These are phyloP conservation scores for Ophioderma brevispina DNA, from an alignment of 35 echinoderm and acorn worm genomes.

Conservation along the genomic window DNA sequence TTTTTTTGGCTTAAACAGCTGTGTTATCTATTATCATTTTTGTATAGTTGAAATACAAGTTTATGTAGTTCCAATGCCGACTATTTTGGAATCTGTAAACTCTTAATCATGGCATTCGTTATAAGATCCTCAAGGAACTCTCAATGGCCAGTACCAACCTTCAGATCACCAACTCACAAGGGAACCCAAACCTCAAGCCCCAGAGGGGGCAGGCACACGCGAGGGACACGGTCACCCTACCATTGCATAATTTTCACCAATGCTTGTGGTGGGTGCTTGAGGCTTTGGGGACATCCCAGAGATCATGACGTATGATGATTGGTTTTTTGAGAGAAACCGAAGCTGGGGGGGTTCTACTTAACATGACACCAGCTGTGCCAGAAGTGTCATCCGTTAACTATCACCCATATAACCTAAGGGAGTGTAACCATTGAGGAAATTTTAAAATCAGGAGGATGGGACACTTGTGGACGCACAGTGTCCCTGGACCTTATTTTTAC, in stretches of 20 bases:
- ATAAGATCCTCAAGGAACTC: conserved; percentile 45
- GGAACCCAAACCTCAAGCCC: conserved; percentile 67
- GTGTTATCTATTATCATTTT: too few relatives aligned
- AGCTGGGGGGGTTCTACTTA: conserved; percentile 91
- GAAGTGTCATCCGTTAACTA: conserved; percentile 94
- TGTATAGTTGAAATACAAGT: too few relatives aligned
- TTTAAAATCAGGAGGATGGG: too few relatives aligned
- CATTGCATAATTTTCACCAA: conserved; percentile 35
- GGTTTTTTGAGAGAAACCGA: conserved; percentile 79
- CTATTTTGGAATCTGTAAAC: too few relatives aligned
- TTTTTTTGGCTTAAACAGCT: too few relatives aligned
- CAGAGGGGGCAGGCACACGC: background rate
- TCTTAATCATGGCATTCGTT: too few relatives aligned
- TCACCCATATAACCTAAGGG: conserved; percentile 97
- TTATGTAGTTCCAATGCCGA: too few relatives aligned
- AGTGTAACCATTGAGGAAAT: too few relatives aligned
- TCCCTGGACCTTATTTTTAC: too few relatives aligned
- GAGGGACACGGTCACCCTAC: conserved; percentile 56
- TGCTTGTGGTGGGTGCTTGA: conserved; percentile 61
- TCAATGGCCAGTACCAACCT: conserved; percentile 45
- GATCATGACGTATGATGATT: conserved; percentile 79
- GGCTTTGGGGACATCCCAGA: conserved; percentile 84
- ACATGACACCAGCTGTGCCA: conserved; percentile 92
- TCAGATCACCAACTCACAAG: conserved; percentile 90
- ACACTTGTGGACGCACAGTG: too few relatives aligned